Base-by-base conservation (phyloP, 2,797 vertebrate genomes). In the Sebastiscus albofasciatus region DNA sequence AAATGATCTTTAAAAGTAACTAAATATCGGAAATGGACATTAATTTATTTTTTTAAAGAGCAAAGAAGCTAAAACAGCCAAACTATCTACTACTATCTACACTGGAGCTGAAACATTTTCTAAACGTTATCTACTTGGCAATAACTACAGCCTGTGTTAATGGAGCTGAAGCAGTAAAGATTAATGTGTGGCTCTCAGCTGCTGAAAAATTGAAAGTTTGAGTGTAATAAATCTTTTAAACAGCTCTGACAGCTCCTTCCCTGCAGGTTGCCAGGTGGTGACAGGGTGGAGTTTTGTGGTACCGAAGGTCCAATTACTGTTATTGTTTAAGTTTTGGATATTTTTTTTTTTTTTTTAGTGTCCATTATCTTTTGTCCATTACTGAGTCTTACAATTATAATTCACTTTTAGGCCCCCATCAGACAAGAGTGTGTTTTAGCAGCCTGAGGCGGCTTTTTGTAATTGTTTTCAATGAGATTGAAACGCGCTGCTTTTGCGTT, bases 181-280 rank as follows among this genome's bases (percentile, higher is more conserved):
- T 88, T 68, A 81, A 88, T 86, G 77, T 71, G 54, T 9, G 20
- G 66, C 83, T 84, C 71, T 84, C 49, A 80, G 81, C 61, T 62
- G 68, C 59, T 76, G 58, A 82, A 83, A 90, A 75, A 81, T 77
- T 31, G 33, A 85, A 85, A 83, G 62, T 61, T 80, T 29, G 14
- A 3, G 56, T 46, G 80, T 79, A 64, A 89, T 90, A 84, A 86
- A 89, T 90, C 84, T 84, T 79, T 88, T 62, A 77, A 79, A 79
- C 6, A 36, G 65, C 64, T 86, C 46, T 86, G 89, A 88, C 87
- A 91, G 82, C 29, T 81, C 22, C 67, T 66, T 71, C 26, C 70
- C 77, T 81, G 62, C 55, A 67, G 82, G 88, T 85, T 72, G 62
- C 4, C 14, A 79, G 69, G 78, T 52, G 59, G 34, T 66, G 80